phyloP scores from a whole-genome alignment of 2,113 vertebrate species.

The Microtus ochrogaster region DNA sequence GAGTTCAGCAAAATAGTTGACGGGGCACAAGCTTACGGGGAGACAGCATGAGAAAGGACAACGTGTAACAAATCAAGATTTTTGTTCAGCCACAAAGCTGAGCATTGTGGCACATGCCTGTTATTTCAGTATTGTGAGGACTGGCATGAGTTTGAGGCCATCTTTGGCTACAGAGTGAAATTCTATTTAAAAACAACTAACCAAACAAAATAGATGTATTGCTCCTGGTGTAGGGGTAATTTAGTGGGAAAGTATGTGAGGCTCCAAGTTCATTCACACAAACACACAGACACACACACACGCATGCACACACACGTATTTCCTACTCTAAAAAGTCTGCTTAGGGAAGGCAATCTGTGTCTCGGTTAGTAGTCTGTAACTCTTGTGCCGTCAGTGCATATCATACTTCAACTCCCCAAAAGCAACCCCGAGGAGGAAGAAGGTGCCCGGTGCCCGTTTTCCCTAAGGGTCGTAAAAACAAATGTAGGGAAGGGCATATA shows the following conservation, averaged over 20 bases:
- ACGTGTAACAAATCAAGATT: neutral
- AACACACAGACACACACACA: neutral
- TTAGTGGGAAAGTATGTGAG: neutral
- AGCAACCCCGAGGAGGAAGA: neutral
- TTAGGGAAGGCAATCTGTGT: neutral
- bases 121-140: neutral
- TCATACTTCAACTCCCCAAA: neutral
- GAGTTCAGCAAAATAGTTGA: neutral
- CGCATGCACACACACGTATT: neutral
- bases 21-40: neutral
- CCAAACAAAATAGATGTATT: neutral
- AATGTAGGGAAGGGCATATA: conserved; percentile 40
- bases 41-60: neutral
- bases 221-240: neutral
- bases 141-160: neutral
- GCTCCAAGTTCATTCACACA: neutral
- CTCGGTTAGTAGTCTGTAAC: neutral
- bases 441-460: conserved; percentile 31
- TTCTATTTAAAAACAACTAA: neutral
- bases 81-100: neutral
- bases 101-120: neutral
- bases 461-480: conserved; percentile 49
- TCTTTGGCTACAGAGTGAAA: neutral
- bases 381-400: neutral
- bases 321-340: neutral